Evolutionary conservation across 2,797 vertebrate genomes (phyloP).

Genomic region (Neosalanx taihuensis): DNA sequence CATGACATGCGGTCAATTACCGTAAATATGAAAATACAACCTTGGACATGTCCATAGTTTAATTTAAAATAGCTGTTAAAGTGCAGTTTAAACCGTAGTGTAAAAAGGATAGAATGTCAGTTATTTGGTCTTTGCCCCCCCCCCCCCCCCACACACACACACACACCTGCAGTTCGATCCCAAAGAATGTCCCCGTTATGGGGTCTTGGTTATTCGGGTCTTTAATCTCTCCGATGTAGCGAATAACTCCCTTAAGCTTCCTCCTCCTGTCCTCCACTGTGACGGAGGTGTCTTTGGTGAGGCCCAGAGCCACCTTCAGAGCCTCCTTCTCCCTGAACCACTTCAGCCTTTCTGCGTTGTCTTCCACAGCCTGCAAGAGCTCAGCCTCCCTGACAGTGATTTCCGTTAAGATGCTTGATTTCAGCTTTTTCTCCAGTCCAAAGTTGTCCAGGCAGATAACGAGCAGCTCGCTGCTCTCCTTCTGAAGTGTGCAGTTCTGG

Average conservation of each 20-base stretch:
- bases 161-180: slow-evolving; percentile 80
- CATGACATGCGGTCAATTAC: too few species aligned
- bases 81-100: too few species aligned
- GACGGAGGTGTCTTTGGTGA: slow-evolving; percentile 49
- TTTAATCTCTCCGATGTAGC: slow-evolving; percentile 62
- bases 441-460: slow-evolving; percentile 17
- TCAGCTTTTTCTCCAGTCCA: accelerated
- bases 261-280: slow-evolving; percentile 53
- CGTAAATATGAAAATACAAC: too few species aligned
- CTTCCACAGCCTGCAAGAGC: slow-evolving; percentile 66
- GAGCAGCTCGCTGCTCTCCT: accelerated
- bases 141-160: slow-evolving; percentile 6
- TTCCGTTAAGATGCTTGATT: slow-evolving; percentile 14
- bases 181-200: slow-evolving; percentile 62
- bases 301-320: slow-evolving; percentile 54
- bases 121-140: not conserved
- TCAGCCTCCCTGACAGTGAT: slow-evolving; percentile 43
- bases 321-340: slow-evolving; percentile 48
- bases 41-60: too few species aligned
- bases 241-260: slow-evolving; percentile 64
- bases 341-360: slow-evolving; percentile 55
- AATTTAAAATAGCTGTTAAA: too few species aligned
- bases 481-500: not conserved
- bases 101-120: too few species aligned
- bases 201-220: accelerated